Evolutionary conservation across 1,140 invertebrate genomes (phyloP).

Genomic region (Phenacoccus solenopsis): DNA sequence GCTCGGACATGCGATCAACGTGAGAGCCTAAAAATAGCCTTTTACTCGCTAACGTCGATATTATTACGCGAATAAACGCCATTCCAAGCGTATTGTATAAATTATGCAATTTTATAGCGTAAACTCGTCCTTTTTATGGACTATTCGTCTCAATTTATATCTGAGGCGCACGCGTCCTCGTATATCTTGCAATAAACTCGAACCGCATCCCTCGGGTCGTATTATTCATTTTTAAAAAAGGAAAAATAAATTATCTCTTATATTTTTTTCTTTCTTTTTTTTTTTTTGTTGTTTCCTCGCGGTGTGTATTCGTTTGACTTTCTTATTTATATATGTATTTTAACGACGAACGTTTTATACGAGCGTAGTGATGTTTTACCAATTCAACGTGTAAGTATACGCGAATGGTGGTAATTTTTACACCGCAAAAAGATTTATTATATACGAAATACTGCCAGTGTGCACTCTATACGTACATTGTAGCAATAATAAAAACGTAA

Average conservation of each 20-base stretch:
- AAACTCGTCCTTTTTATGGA: constrained; percentile 13
- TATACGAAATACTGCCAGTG: not conserved
- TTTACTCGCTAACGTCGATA: too few relatives aligned
- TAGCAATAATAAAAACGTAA: not conserved
- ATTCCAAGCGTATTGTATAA: not conserved
- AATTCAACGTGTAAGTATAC: not conserved
- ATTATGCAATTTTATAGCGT: constrained; percentile 14
- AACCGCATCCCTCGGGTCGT: not conserved
- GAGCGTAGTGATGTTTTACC: too few relatives aligned
- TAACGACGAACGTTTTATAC: not conserved
- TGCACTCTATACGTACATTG: not conserved
- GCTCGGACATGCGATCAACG: too few relatives aligned
- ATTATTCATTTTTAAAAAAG: constrained; percentile 15
- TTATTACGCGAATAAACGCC: too few relatives aligned
- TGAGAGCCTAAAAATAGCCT: not conserved
- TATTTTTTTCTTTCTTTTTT: constrained; percentile 2
- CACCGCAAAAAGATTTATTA: not conserved
- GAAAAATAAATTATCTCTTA: constrained; percentile 8
- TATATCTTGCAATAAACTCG: constrained; percentile 8
- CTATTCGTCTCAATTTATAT: constrained; percentile 15
- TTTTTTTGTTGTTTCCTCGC: not conserved
- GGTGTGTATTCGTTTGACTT: not conserved
- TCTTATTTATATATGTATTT: constrained; percentile 8
- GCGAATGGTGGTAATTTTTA: not conserved
- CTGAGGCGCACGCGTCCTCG: not conserved